Percentiles rank a stretch among this genome's conserved stretches.
phyloP scores from a whole-genome alignment of 2,113 vertebrate genomes.

The Nothocercus nigrocapillus region DNA sequence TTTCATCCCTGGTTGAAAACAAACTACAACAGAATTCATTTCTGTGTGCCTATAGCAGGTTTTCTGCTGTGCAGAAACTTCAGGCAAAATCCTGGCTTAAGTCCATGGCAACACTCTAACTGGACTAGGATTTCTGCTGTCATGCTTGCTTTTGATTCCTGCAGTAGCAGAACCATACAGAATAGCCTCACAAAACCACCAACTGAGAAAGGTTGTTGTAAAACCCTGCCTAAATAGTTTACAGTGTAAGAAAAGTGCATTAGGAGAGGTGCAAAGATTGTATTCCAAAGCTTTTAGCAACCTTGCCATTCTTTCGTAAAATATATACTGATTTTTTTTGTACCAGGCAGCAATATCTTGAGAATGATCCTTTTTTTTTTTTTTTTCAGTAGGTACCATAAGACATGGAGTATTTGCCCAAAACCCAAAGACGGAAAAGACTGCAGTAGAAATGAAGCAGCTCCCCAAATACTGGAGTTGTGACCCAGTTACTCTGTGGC shows the following conservation, averaged over 20 bases:
- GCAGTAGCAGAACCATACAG: neutral
- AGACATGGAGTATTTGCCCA: neutral
- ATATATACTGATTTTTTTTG: neutral
- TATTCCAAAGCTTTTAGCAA: neutral
- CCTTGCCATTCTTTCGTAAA: neutral
- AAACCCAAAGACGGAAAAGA: neutral
- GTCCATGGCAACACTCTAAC: constrained; percentile 5
- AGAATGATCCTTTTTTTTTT: neutral
- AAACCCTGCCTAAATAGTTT: constrained; percentile 36
- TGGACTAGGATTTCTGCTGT: neutral
- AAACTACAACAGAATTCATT: constrained; percentile 27
- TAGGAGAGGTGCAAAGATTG: neutral
- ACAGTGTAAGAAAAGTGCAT: neutral
- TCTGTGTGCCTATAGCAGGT: neutral
- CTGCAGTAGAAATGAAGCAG: neutral
- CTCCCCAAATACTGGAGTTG: neutral
- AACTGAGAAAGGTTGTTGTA: neutral
- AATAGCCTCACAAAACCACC: neutral
- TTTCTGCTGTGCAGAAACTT: constrained; percentile 23
- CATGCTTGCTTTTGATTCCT: constrained; percentile 11
- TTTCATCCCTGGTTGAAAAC: constrained; percentile 41
- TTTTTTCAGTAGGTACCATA: neutral
- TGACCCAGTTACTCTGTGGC: neutral
- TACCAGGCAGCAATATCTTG: neutral
- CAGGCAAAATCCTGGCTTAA: constrained; percentile 54